Evolutionary conservation across 1,140 invertebrate species (phyloP), one percentile per base, ranked within the genome.

Genomic region (Drosophila cardini): DNA sequence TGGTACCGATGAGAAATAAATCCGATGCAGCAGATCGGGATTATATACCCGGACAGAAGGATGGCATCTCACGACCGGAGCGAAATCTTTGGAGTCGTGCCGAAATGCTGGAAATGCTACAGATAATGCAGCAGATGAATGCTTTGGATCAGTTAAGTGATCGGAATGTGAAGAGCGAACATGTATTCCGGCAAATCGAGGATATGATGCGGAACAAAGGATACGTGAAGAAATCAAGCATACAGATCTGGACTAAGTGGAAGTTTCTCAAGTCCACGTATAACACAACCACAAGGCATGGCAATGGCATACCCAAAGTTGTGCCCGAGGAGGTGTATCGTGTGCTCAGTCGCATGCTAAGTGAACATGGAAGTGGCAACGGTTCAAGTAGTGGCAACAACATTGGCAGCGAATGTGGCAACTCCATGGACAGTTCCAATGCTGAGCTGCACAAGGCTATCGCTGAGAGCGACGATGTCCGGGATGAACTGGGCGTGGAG

Each of bases 181-280:
- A 79, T 7, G 81, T 91, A 3, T 91, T 91, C 50, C 80, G 77
- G 0, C 76, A 87, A 34, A 79, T 91, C 42, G 91, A 91, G 26
- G 60, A 78, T 11, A 45, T 82, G n/a, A 91, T 91, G 91, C 75
- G 76, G 16, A 73, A 55, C 43, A 84, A 90, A 45, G 91, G 91
- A 11, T 90, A 77, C 40, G 68, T 79, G 5, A 91, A 91, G 16
- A 91, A 91, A 53, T 90, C 91, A 0, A 80, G 80, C 56, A 76
- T 90, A 6, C 91, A 91, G 68, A 91, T 91, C 55, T 91, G 90
- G 90, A 91, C 91, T 10, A 91, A 91, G 18, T 91, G 91, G 91
- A 91, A 91, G 75, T 91, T 91, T 58, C 70, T 91, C 1, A 91
- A 91, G 68, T 91, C 90, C 5, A 91, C 91, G 1, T 91, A 91